phyloP scores from a whole-genome alignment of 2,888 invertebrate genomes.

The Apamea crenata region DNA sequence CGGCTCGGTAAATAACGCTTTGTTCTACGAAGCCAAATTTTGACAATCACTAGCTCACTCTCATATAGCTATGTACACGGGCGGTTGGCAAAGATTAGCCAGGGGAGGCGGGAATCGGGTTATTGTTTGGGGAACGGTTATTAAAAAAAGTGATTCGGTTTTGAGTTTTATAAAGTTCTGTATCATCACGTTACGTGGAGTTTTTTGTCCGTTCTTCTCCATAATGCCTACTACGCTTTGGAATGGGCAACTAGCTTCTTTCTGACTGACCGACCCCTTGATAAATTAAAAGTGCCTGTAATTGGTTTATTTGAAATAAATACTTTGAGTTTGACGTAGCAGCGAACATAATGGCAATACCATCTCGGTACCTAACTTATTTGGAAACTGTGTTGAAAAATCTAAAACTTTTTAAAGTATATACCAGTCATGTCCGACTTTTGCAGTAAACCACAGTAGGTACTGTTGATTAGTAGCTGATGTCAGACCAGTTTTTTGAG shows the following conservation, averaged over 20 bases:
- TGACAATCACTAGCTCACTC: slow-evolving; percentile 90
- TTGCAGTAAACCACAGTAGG: background rate
- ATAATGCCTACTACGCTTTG: background rate
- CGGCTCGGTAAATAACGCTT: slow-evolving; percentile 90
- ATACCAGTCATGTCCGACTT: background rate
- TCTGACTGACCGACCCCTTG: background rate
- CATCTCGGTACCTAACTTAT: background rate
- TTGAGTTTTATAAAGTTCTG: background rate
- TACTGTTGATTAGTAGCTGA: background rate
- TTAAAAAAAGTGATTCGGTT: slow-evolving; percentile 11
- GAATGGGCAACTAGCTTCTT: background rate
- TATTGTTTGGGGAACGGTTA: background rate
- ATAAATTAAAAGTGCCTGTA: background rate
- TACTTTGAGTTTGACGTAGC: background rate
- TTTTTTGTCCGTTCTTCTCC: background rate
- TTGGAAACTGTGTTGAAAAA: background rate
- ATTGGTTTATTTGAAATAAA: background rate
- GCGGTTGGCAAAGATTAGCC: slow-evolving; percentile 78
- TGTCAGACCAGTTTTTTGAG: no score
- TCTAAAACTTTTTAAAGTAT: background rate
- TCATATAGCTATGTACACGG: slow-evolving; percentile 80
- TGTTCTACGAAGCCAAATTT: slow-evolving; percentile 91
- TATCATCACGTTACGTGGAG: background rate
- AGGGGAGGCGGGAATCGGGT: background rate
- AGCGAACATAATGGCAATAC: background rate